Evolutionary conservation across 2,888 invertebrate genomes (phyloP).

Genomic region (Bellardia pandia): DNA sequence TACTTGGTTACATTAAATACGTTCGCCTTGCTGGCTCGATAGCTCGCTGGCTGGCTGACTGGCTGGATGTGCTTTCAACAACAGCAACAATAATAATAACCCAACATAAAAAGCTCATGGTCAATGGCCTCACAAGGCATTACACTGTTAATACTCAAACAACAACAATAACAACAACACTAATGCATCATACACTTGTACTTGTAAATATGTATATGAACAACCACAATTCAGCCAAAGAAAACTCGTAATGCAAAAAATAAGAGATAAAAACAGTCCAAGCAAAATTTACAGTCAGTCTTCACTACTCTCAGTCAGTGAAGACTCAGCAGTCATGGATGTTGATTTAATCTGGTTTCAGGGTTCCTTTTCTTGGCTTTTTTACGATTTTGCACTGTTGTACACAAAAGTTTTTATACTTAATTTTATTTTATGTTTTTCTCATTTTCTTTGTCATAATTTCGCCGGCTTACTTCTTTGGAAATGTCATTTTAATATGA

Average conservation of each 20-base stretch:
- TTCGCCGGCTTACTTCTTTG: slow-evolving; percentile 50
- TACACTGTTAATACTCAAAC: slow-evolving; percentile 75
- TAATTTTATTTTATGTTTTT: slow-evolving; percentile 14
- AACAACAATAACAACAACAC: slow-evolving; percentile 36
- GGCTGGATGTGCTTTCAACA: slow-evolving; percentile 75
- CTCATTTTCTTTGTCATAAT: slow-evolving; percentile 40
- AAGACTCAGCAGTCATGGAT: neutral
- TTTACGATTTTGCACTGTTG: slow-evolving; percentile 33
- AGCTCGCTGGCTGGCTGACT: slow-evolving; percentile 65
- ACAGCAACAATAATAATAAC: slow-evolving; percentile 62
- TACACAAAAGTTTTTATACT: slow-evolving; percentile 15
- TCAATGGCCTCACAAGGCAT: slow-evolving; percentile 82
- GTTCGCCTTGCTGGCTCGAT: slow-evolving; percentile 21
- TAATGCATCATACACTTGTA: slow-evolving; percentile 38
- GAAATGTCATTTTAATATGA: slow-evolving; percentile 59
- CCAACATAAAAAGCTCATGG: slow-evolving; percentile 78
- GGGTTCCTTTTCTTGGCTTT: slow-evolving; percentile 7
- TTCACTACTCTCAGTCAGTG: neutral
- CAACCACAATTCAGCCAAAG: slow-evolving; percentile 55
- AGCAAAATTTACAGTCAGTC: slow-evolving; percentile 3
- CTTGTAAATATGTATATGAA: neutral
- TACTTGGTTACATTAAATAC: slow-evolving; percentile 61
- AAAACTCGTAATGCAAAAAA: slow-evolving; percentile 47
- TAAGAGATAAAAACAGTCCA: slow-evolving; percentile 27
- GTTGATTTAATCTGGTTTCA: slow-evolving; percentile 52